Base-by-base conservation (phyloP, 2,113 vertebrate species). In the Cynoglossus semilaevis region DNA sequence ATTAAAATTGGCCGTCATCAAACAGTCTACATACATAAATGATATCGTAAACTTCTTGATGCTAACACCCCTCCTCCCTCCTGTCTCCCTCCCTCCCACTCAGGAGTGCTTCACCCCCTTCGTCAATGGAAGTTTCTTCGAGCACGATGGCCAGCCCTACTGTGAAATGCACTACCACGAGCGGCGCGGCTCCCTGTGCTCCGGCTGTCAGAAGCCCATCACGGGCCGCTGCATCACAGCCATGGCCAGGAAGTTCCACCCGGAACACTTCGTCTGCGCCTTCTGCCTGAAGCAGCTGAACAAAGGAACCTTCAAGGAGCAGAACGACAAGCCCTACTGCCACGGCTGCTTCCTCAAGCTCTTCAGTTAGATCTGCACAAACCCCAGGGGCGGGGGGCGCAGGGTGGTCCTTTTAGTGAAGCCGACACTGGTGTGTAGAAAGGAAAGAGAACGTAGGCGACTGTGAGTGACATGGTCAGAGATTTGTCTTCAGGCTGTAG, bases 231-330 rank as follows among this genome's bases (percentile, higher is more conserved):
- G 96, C 76, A 98, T 99, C 91, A 98, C 96, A 0, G 97, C 97
- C 60, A 99, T 99, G 97, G 85, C 92, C 83, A 95, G 95, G 91
- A 98, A 99, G 88, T 99, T 99, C 77, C 97, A 99, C 85, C 96
- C 97, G 0, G 97, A 99, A 92, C 97, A 99, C 87, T 99, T 99
- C 41, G 97, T 97, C 77, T 99, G 97, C 34, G 97, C 97, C 89
- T 98, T 99, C 90, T 98, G 97, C 85, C 94, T 98, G 84, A 99
- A 98, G 82, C 97, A 98, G 74, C 97, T 98, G 82, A 99, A 98
- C 91, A 99, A 99, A 88, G 97, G 97, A 86, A 99, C 96, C 79
- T 99, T 99, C 86, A 99, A 98, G 86, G 97, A 99, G 90, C 96
- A 98, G 77, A 99, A 99, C 0, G 95, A 97, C 91, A 98, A 99